Evolutionary conservation across 2,113 vertebrate species (phyloP), one percentile per base, ranked within the genome.

Genomic region (Elanus axillaris): DNA sequence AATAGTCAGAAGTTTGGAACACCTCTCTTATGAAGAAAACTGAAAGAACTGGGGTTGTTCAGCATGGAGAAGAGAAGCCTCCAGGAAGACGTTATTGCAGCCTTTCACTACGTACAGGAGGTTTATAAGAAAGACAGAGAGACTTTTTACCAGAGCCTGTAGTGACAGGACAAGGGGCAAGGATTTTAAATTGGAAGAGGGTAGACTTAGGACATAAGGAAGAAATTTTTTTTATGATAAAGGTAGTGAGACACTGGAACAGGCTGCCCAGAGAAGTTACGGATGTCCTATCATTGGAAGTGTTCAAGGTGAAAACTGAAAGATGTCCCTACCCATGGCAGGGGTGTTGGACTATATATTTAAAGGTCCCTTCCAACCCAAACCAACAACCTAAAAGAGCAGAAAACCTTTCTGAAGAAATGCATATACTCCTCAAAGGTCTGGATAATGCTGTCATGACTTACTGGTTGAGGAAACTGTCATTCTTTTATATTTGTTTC

Each of bases 31-130:
- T 32, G 23, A 86, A 4, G 14, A 45, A 14, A 79, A 31, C 16
- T 58, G 45, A 79, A 56, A 53, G 3, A 42, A 13, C 0, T 78
- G 45, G 15, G 26, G 7, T 52, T 56, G 13, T 52, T 66, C 45
- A 38, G 17, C 34, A 13, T 29, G 42, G 17, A 66, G n/a, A 72
- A 63, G 13, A 66, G 40, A 53, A 71, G 10, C 20, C 1, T 66
- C 12, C 3, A 1, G 4, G 9, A 2, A 64, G 4, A n/a, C 1
- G 7, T 73, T 34, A 34, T 22, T 63, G 29, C 5, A 3, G n/a
- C 11, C 6, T 43, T 22, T 22, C 17, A 50, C 4, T 56, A 42
- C 2, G 4, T 48, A 48, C 22, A 36, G 26, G 13, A 16, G 8
- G 20, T 9, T 62, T 83, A 21, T 10, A 53, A 40, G 18, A 68